Base-by-base conservation (phyloP, 2,888 invertebrate genomes). In the Melieria crassipennis region DNA sequence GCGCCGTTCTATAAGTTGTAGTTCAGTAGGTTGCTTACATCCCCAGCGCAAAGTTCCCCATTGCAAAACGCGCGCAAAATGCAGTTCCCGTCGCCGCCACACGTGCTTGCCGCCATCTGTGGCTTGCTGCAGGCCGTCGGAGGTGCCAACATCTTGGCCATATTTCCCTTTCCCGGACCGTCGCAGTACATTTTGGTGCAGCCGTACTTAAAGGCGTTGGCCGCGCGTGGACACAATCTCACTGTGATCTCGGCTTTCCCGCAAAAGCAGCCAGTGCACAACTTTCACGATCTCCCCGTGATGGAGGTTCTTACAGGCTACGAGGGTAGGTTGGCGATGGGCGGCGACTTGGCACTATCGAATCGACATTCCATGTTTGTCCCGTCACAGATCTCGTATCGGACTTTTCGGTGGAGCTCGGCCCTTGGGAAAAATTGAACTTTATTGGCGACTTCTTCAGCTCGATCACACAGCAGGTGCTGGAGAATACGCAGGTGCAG, bases 141-240 rank as follows among this genome's bases (percentile, higher is more conserved):
- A n/a, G n/a, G 63, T 64, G 75, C 75, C 7, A 77, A 75, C 57
- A 77, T 78, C 55, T 66, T 78, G 11, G 72, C 73, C 7, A 71
- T 78, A 16, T 78, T 78, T 76, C 76, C 76, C 1, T 76, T 72
- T 70, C 74, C 78, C 1, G 78, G 78, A 4, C 82, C 83, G 5
- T 83, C 83, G 43, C 83, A 83, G 56, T 86, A 86, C 66, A 78
- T 82, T 16, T 70, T 81, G 4, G 82, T 78, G 4, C 75, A 79
- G 58, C 73, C 83, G 0, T 75, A 83, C 61, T 78, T 83, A 64
- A 79, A 79, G 64, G 81, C 71, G 9, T 75, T 86, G 55, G 86
- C 85, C 0, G 75, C 78, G 0, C 77, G 78, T 5, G 87, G 87
- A 0, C 87, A 87, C 75, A 78, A 87, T 58, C 76, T 87, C 0